Evolutionary conservation across 1,140 invertebrate genomes (phyloP), one percentile per base, ranked within the genome.

Genomic region (Drosophila seguyi): DNA sequence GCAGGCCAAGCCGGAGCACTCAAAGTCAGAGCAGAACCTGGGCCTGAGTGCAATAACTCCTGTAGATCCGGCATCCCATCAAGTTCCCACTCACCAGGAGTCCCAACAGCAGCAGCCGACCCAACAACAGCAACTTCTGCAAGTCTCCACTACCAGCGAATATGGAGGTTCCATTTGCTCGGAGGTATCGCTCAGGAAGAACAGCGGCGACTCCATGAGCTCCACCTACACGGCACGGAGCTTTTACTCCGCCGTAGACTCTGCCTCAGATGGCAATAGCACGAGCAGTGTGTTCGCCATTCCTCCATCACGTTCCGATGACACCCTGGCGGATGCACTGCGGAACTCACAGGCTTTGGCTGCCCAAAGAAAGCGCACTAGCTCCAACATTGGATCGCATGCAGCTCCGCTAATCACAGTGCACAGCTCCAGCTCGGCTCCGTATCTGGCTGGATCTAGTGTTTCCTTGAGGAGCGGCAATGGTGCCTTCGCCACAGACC

Each of bases 1-100:
- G 80, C 76, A 84, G 25, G 20, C 16, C 20, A 81, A 90, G 42
- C 65, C 95, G 1, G 97, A 97, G 83, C 95, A 97, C 74, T 97
- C 96, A 48, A 97, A 97, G 83, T 97, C 96, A 27, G 97, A 97
- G 77, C 96, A 97, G 90, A 96, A 97, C 68, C 85, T 97, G 6
- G 95, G 94, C 42, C 85, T 93, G 18, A 93, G 93, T 42, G 94
- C 63, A 10, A 52, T 74, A 4, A 92, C 91, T 1, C 81, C 65
- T 11, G 36, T 50, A 1, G 80, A 87, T 0, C 45, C 52, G 0
- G 42, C 41, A 13, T 27, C 22, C 39, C 50, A 66, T 14, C 58
- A 42, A 31, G 42, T 47, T 31, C 20, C 36, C 16, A 20, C 20
- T 11, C 63, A 41, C 14, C 68, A 57, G 10, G 58, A 79, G 39